Evolutionary conservation across 37 sponge, comb jelly and placozoan genomes (phyloP), one percentile per base, ranked within the genome.

Genomic region (Bolinopsis microptera): DNA sequence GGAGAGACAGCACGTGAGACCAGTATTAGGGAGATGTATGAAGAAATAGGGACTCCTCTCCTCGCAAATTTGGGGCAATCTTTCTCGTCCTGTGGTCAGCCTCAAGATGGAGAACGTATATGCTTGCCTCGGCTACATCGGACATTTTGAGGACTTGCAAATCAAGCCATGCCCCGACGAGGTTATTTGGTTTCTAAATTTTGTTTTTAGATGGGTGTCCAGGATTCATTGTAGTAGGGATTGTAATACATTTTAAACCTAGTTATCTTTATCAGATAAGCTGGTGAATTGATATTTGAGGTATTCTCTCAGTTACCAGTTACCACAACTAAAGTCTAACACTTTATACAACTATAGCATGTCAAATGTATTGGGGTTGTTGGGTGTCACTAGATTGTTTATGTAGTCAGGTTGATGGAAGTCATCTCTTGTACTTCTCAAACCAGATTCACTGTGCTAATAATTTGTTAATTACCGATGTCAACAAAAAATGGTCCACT

Each of bases 91-190:
- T 1, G 48, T 86, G 13, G 31, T 86, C 26, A 86, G 90, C 22
- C 61, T 86, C 61, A 86, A 86, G 90, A 5, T 86, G 28, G 90
- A 86, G 61, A 86, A 86, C 90, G 90, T 86, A 48, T 86, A 86
- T 30, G 90, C 38, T 24, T 86, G 90, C 39, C 48, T 86, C 0
- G 90, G 90, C 0, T 86, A 86, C 61, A 39, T 86, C 21, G 90
- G 90, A 1, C 61, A 39, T 34, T 86, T 41, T 25, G 90, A 86
- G 61, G 61, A 86, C 36, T 2, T 24, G 38, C 38, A 86, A 8
- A 24, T 86, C 61, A 39, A 28, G 32, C 41, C 39, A 30, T 86
- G 48, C 39, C 36, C 24, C 0, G 28, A n/a, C 3, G 90, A 86
- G 90, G 90, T 80, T 2, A 70, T 25, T n/a, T n/a, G n/a, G n/a